A percentile compares a stretch with the other conserved stretches of the same genome.
phyloP scores from a whole-genome alignment of 2,797 vertebrate genomes.

The Betta splendens region DNA sequence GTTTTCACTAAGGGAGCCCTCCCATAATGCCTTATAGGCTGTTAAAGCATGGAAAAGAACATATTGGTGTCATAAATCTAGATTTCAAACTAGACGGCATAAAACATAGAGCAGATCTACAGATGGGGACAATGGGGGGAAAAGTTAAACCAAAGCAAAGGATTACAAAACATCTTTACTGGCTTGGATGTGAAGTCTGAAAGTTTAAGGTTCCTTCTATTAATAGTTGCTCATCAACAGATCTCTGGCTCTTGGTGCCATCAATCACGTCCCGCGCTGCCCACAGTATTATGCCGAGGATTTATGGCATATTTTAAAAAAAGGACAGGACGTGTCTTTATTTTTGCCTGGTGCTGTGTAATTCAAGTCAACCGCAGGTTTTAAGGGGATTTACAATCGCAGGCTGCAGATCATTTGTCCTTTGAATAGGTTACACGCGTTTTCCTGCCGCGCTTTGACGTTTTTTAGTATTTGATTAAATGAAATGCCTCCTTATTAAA shows the following conservation, averaged over 20 bases:
- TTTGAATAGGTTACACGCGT: conserved; percentile 21
- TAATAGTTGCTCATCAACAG: conserved; percentile 58
- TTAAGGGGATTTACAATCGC: conserved; percentile 40
- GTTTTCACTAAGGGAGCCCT: conserved; percentile 81
- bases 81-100: conserved; percentile 76
- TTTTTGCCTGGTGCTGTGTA: conserved; percentile 25
- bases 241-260: conserved; percentile 50
- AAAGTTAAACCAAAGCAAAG: conserved; percentile 63
- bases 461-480: conserved; percentile 8
- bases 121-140: conserved; percentile 67
- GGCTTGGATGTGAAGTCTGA: conserved; percentile 47
- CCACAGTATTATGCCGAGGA: conserved; percentile 33
- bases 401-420: conserved; percentile 30
- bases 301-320: conserved; percentile 41
- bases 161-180: conserved; percentile 57
- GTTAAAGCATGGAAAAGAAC: conserved; percentile 83
- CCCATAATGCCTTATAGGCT: conserved; percentile 77
- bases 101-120: conserved; percentile 69
- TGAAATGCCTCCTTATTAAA: background rate
- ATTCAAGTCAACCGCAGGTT: conserved; percentile 28
- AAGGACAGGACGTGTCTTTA: conserved; percentile 26
- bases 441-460: conserved; percentile 1
- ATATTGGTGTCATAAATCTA: conserved; percentile 86
- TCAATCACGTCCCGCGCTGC: conserved; percentile 50
- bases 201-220: conserved; percentile 66